Percentiles rank a stretch among this genome's conserved stretches.
Evolutionary conservation across 2,888 invertebrate genomes (phyloP).

Genomic region (Myopa testacea): DNA sequence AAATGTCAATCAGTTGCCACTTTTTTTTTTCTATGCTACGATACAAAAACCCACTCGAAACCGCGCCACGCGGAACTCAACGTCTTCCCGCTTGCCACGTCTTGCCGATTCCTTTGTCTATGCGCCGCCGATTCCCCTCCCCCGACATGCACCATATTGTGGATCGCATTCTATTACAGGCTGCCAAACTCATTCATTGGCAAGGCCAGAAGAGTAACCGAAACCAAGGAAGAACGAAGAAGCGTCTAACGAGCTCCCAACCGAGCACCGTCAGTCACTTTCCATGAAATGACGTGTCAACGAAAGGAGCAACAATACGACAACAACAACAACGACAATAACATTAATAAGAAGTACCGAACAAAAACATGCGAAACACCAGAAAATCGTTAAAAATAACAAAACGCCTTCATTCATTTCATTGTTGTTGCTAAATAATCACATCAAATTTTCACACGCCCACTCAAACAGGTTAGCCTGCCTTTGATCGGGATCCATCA

Average conservation of each 20-base stretch:
- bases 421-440: slow-evolving; percentile 29
- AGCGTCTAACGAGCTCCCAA: not conserved
- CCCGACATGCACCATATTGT: slow-evolving; percentile 38
- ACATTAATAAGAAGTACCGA: not conserved
- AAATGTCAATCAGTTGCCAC: slow-evolving; percentile 35
- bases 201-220: not conserved
- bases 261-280: not conserved
- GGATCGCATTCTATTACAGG: slow-evolving; percentile 51
- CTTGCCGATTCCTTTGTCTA: not conserved
- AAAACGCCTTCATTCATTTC: slow-evolving; percentile 4
- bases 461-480: slow-evolving; percentile 12
- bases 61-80: not conserved
- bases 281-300: not conserved
- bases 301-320: not conserved
- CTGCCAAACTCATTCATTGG: slow-evolving; percentile 49
- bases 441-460: slow-evolving; percentile 34
- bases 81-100: not conserved
- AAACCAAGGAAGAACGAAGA: not conserved
- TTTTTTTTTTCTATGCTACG: not conserved
- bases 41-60: not conserved
- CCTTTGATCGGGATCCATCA: not conserved
- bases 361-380: slow-evolving; percentile 1
- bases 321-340: slow-evolving; percentile 7
- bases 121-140: not conserved
- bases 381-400: slow-evolving; percentile 19